Conservation (phyloP, 2,113 vertebrate species). For the Smithornis capensis region DNA sequence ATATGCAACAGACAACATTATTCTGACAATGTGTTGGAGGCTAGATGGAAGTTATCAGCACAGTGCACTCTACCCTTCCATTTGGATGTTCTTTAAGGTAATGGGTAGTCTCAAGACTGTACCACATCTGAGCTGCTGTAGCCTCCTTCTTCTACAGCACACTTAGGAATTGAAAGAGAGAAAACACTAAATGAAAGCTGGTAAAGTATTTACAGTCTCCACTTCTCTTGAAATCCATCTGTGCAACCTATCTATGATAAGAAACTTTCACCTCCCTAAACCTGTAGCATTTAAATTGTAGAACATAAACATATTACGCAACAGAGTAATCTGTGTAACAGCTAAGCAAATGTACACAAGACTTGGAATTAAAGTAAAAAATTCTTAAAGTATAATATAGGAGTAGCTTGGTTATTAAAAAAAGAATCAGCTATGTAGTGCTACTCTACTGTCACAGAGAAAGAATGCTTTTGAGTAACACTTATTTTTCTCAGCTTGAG, state of each 20-base stretch:
- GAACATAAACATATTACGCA: not conserved
- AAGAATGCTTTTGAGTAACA: not conserved
- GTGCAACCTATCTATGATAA: not conserved
- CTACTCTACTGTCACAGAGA: not conserved
- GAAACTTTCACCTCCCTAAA: not conserved
- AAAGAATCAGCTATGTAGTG: not conserved
- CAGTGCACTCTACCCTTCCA: not conserved
- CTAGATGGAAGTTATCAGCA: not conserved
- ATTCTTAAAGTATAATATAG: not conserved
- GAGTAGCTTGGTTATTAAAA: not conserved
- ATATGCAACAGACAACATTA: not conserved
- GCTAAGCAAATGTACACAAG: not conserved
- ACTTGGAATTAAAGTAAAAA: not conserved
- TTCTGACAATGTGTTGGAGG: not conserved
- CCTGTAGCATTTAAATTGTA: not conserved
- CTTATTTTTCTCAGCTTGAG: not conserved
- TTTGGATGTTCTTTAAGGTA: not conserved
- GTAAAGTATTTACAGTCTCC: not conserved
- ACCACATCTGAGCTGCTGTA: not conserved
- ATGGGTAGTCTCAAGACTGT: not conserved
- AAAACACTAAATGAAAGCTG: not conserved
- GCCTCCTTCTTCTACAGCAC: not conserved
- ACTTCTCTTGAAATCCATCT: not conserved
- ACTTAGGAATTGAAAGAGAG: not conserved
- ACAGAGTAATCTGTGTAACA: fast-evolving